Base-by-base conservation (phyloP, 2,797 vertebrate genomes). In the Lerista edwardsae region DNA sequence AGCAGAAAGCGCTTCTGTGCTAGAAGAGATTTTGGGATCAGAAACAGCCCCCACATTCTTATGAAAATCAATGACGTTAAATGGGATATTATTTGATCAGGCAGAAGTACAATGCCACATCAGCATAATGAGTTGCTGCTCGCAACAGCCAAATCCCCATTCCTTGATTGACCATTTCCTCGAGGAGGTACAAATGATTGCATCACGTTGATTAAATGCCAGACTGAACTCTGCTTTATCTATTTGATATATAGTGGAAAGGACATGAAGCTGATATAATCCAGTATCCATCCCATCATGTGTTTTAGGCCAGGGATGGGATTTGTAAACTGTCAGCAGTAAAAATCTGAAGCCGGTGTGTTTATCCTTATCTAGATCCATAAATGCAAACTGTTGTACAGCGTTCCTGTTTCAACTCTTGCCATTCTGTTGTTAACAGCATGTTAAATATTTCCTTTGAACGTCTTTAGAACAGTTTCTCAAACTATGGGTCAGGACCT, bases 161-260 rank as follows among this genome's bases (percentile, higher is more conserved):
- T 88, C 2, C 34, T 90, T 90, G 90, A 91, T 92, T 86, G 91
- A 87, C 90, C 88, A 27, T 57, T 91, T 92, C 85, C 79, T 87
- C 91, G 88, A 91, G 75, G 57, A 92, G 91, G 86, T 88, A 91
- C 87, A 89, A 89, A 91, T 91, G 89, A 79, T 90, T 91, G 9
- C 90, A 91, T 93, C 93, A 92, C 90, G 72, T 47, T 86, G 84
- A 80, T 80, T 86, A 75, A 61, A 69, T 76, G 51, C 73, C 55
- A 62, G 57, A 59, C 75, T 86, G 69, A 75, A 44, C 47, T n/a
- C 1, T 59, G 21, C 75, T 80, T 59, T 75, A 23, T 80, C 10
- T 21, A 61, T 75, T 69, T 80, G 36, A 61, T 75, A 23, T n/a
- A 23, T 29, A 36, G 47, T 31, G 34, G 23, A 75, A 80, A 47